Base-by-base conservation (phyloP, 1,140 invertebrate species). In the Macrobrachium rosenbergii region DNA sequence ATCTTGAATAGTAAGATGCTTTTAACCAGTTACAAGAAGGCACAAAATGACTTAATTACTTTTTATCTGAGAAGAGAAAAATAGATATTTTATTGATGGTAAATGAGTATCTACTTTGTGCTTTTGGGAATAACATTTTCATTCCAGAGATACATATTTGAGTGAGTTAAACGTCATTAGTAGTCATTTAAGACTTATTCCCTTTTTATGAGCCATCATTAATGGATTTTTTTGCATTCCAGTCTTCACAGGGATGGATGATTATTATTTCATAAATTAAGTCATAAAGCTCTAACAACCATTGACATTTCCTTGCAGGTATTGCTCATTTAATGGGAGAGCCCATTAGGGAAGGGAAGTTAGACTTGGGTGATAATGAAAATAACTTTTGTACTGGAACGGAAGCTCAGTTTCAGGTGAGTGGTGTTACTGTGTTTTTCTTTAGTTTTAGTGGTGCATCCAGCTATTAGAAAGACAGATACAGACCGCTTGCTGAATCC, bases 251-350 rank as follows among this genome's bases (percentile, higher is more conserved):
- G n/a, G n/a, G n/a, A n/a, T n/a, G n/a, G n/a, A n/a, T n/a, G n/a
- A n/a, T n/a, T 72, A 21, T 6, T 5, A 23, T 19, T 21, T 19
- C 21, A 72, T 43, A 77, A 77, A 77, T 52, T 17, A 5, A 67
- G 2, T 10, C 17, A 0, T 67, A 52, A 52, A 52, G 19, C 23
- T 67, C 23, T 67, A 67, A 21, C 7, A 67, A 14, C 67, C n/a
- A 64, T 79, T 23, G 17, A 10, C 19, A n/a, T 69, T 14, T 8
- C 10, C 12, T 62, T 43, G 11, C 28, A 83, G 82, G 82, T 58
- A 52, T 84, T 67, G 83, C 83, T 19, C n/a, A 84, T 62, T 78
- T 84, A 37, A 77, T 84, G 73, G 83, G 83, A 67, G 83, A 84
- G 43, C 83, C 83, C 23, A 84, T 84, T 45, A 84, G 23, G 45